Evolutionary conservation across 2,797 vertebrate species (phyloP).

Genomic region (Phyllotis vaccarum): DNA sequence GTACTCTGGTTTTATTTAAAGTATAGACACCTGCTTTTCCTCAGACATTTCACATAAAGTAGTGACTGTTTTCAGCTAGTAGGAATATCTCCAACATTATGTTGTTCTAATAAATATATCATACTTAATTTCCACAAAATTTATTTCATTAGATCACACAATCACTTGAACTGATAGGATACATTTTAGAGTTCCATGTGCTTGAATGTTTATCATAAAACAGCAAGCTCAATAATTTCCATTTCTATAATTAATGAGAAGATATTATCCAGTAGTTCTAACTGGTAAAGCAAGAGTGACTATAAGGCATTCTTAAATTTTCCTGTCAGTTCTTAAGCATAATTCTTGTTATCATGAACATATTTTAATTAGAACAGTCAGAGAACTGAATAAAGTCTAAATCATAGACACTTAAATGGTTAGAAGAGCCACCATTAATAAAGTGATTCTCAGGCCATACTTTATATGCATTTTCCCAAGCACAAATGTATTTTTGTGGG

Average conservation of each 20-base stretch:
- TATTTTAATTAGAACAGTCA: neutral
- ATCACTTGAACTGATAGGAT: constrained; percentile 57
- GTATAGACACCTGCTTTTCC: constrained; percentile 17
- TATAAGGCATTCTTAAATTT: neutral
- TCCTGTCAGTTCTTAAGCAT: neutral
- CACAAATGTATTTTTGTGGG: neutral
- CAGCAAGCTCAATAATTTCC: constrained; percentile 51
- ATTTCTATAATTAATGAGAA: constrained; percentile 68
- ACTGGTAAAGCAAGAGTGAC: constrained; percentile 29
- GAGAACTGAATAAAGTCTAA: neutral
- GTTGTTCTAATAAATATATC: neutral
- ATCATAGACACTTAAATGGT: neutral
- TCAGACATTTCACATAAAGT: constrained; percentile 46
- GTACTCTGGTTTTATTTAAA: neutral
- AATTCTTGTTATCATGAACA: neutral
- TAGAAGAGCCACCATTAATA: neutral
- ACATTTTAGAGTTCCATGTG: constrained; percentile 31
- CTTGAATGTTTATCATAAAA: constrained; percentile 70
- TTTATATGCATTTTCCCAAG: neutral
- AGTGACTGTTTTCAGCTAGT: constrained; percentile 58
- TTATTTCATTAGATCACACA: neutral
- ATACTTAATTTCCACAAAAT: neutral
- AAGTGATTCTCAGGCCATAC: neutral
- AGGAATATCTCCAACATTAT: constrained; percentile 33
- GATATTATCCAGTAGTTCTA: constrained; percentile 55